These are phyloP conservation scores for Isichthys henryi DNA, from an alignment of 2,113 vertebrate species.

Conservation along the genomic window DNA sequence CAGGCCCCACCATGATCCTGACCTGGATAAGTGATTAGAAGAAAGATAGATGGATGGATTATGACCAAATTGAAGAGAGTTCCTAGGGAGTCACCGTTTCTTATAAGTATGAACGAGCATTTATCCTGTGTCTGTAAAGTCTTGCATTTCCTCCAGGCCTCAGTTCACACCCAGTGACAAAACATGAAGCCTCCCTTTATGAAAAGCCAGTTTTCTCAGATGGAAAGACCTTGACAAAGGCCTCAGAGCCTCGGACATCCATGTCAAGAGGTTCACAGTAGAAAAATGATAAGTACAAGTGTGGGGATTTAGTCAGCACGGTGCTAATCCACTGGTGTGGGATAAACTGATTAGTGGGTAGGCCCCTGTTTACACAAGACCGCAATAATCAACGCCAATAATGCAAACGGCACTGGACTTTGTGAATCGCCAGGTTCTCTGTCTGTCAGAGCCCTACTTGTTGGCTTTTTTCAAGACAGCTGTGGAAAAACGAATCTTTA, in stretches of 20 bases:
- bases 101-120: not conserved
- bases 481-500: not conserved
- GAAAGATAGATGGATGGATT: not conserved
- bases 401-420: not conserved
- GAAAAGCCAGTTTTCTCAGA: not conserved
- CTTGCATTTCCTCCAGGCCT: not conserved
- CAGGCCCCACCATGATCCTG: not conserved
- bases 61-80: not conserved
- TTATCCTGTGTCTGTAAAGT: not conserved
- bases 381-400: not conserved
- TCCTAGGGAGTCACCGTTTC: not conserved
- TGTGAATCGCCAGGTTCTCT: not conserved
- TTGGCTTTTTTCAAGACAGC: not conserved
- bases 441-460: not conserved
- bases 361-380: not conserved
- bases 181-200: not conserved
- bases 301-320: not conserved
- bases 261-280: not conserved
- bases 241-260: not conserved
- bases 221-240: not conserved
- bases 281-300: not conserved
- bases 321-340: not conserved
- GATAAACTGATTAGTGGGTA: not conserved
- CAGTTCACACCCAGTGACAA: not conserved
- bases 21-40: not conserved